phyloP scores from a whole-genome alignment of 2,888 invertebrate species.

The Ypsolopha scabrella region DNA sequence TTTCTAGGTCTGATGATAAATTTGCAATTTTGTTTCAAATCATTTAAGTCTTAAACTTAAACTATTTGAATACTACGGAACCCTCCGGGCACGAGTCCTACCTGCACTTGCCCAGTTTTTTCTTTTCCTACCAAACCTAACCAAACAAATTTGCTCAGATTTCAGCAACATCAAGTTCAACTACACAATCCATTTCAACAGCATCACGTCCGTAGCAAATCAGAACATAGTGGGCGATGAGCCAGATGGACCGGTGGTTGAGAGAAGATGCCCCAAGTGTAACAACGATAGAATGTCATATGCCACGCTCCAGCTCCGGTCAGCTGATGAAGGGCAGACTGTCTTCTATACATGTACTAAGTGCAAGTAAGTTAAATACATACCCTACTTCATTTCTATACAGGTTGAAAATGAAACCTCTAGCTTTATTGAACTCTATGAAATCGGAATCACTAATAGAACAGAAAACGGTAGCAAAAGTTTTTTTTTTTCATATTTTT shows the following conservation, averaged over 20 bases:
- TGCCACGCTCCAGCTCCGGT: slow-evolving; percentile 93
- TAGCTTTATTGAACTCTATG: too few relatives aligned
- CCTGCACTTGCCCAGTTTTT: too few relatives aligned
- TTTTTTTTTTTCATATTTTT: too few relatives aligned
- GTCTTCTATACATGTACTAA: slow-evolving; percentile 97
- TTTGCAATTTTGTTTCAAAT: too few relatives aligned
- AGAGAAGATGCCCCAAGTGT: slow-evolving; percentile 88
- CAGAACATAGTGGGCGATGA: slow-evolving; percentile 42
- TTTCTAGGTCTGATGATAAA: too few relatives aligned
- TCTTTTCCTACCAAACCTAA: not conserved
- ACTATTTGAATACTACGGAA: too few relatives aligned
- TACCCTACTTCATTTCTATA: too few relatives aligned
- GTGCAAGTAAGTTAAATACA: slow-evolving; percentile 78
- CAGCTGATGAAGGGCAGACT: slow-evolving; percentile 99
- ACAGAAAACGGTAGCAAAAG: too few relatives aligned
- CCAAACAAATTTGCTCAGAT: slow-evolving; percentile 44
- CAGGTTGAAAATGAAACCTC: too few relatives aligned
- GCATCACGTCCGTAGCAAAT: slow-evolving; percentile 39
- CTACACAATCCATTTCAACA: slow-evolving; percentile 81
- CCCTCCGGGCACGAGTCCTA: too few relatives aligned
- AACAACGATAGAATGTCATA: slow-evolving; percentile 94
- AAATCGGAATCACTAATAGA: too few relatives aligned
- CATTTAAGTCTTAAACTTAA: too few relatives aligned
- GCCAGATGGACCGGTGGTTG: slow-evolving; percentile 84
- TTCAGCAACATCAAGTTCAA: slow-evolving; percentile 75